Conservation (phyloP, 2,888 invertebrate species). For the Steinernema hermaphroditum region DNA sequence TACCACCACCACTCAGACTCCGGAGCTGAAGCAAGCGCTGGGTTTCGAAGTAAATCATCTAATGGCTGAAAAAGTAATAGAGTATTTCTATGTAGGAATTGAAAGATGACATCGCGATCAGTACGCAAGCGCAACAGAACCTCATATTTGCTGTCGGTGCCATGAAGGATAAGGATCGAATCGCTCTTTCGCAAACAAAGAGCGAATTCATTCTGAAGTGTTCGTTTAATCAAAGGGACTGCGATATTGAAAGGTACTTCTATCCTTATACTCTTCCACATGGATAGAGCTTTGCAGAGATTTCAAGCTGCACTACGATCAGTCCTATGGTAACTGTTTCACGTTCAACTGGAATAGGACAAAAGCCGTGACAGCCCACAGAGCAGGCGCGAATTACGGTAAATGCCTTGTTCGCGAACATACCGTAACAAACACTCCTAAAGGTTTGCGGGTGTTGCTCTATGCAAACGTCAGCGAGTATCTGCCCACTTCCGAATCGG, state of each 20-base stretch:
- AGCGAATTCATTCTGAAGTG: conserved; percentile 65
- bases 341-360: conserved; percentile 64
- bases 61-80: background rate
- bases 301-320: conserved; percentile 63
- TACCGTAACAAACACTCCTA: conserved; percentile 31
- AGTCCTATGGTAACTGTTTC: conserved; percentile 65
- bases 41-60: conserved; percentile 53
- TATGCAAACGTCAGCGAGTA: conserved; percentile 65
- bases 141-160: conserved; percentile 64
- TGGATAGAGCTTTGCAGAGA: conserved; percentile 58
- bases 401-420: too few relatives aligned
- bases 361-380: conserved; percentile 56
- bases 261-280: too few relatives aligned
- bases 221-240: conserved; percentile 66
- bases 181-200: conserved; percentile 57
- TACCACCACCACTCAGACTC: conserved; percentile 64
- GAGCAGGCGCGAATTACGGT: conserved; percentile 66
- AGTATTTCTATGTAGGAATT: conserved; percentile 51
- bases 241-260: conserved; percentile 58
- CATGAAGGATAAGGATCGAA: conserved; percentile 50
- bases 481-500: conserved; percentile 64
- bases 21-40: conserved; percentile 56
- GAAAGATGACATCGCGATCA: conserved; percentile 65
- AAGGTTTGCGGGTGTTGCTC: conserved; percentile 62
- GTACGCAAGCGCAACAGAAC: conserved; percentile 63